phyloP scores from a whole-genome alignment of 2,113 vertebrate genomes.

The Sander vitreus region DNA sequence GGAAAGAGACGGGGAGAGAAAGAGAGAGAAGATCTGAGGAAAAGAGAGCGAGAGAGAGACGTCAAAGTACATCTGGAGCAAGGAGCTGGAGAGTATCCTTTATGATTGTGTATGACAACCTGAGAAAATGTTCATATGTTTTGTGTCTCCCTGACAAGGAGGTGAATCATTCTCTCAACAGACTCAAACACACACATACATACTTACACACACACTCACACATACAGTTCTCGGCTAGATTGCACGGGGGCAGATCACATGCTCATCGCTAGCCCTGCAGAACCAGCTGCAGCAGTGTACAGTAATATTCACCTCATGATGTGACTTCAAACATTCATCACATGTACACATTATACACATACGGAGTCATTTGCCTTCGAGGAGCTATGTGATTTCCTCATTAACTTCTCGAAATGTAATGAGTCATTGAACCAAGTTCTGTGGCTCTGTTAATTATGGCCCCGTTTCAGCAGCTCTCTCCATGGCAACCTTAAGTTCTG shows the following conservation, averaged over 20 bases:
- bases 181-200: slow-evolving; percentile 2
- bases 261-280: slow-evolving; percentile 51
- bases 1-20: not conserved
- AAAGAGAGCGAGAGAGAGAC: not conserved
- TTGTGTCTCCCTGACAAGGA: slow-evolving; percentile 61
- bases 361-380: slow-evolving; percentile 57
- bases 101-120: slow-evolving; percentile 52
- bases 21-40: not conserved
- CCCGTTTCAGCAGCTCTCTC: slow-evolving; percentile 65
- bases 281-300: slow-evolving; percentile 21
- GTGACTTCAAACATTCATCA: slow-evolving; percentile 46
- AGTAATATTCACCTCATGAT: slow-evolving; percentile 40
- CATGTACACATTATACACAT: slow-evolving; percentile 46
- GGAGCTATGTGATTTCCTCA: slow-evolving; percentile 72
- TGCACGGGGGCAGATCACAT: slow-evolving; percentile 36
- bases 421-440: slow-evolving; percentile 66
- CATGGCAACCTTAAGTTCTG: slow-evolving; percentile 80
- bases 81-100: slow-evolving; percentile 9
- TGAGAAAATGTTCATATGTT: slow-evolving; percentile 70
- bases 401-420: slow-evolving; percentile 70
- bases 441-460: slow-evolving; percentile 72
- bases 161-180: slow-evolving; percentile 64
- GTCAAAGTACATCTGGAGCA: slow-evolving; percentile 41
- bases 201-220: slow-evolving; percentile 13
- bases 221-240: not conserved